Conservation (phyloP, 2,797 vertebrate species). For the Clamator glandarius region DNA sequence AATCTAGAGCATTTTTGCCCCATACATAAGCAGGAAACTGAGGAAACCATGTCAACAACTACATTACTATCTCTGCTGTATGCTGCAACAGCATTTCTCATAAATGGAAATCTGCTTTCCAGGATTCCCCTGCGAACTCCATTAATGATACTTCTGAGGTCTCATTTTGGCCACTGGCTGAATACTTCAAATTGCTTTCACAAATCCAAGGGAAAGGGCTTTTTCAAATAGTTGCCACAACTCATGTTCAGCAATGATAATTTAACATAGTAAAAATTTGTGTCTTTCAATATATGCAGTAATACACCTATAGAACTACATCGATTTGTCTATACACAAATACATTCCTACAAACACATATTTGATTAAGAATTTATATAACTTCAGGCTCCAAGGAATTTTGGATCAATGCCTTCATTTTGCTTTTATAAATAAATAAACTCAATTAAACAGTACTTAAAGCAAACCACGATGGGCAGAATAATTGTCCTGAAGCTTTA, state of each 20-base stretch:
- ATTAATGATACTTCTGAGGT: neutral
- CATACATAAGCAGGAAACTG: neutral
- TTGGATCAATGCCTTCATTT: slow-evolving; percentile 45
- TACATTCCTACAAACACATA: slow-evolving; percentile 9
- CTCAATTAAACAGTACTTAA: slow-evolving; percentile 38
- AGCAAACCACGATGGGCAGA: neutral
- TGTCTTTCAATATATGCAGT: neutral
- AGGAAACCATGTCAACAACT: accelerated
- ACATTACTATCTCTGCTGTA: accelerated
- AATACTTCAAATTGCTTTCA: neutral
- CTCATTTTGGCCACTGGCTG: neutral
- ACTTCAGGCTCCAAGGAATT: slow-evolving; percentile 39
- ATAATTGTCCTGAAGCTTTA: neutral
- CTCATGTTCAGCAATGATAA: neutral
- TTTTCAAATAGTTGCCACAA: neutral
- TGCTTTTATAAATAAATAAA: slow-evolving; percentile 50
- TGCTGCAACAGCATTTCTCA: neutral
- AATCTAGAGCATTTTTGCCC: neutral
- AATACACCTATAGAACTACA: neutral
- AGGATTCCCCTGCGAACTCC: neutral
- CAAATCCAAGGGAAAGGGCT: neutral
- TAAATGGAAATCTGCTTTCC: neutral
- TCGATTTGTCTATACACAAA: neutral
- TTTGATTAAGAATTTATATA: slow-evolving; percentile 59
- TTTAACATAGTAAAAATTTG: neutral